Base-by-base conservation (phyloP, 1,140 invertebrate genomes). In the Ooceraea biroi region DNA sequence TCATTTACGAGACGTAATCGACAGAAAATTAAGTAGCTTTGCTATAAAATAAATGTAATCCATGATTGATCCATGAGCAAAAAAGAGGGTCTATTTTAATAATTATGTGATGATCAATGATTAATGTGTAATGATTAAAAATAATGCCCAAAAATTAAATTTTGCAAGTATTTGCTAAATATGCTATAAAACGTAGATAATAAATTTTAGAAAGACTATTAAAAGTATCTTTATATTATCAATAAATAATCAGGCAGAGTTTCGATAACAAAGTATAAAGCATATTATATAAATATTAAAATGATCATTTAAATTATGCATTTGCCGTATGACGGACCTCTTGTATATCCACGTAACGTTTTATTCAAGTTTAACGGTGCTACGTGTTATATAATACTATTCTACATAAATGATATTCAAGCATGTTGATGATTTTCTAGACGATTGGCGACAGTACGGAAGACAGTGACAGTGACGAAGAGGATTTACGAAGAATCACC, bases 401-500 rank as follows among this genome's bases (percentile, higher is more conserved):
- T 57, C 48, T 55, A 55, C n/a, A 22, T n/a, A 36, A 77, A 48
- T 4, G 36, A 36, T 41, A 44, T 44, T 78, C 22, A 57, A 1
- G 36, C 22, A 58, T 12, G 25, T 7, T 52, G 17, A 48, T 77
- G 36, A 12, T 85, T 30, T 89, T 88, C 11, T 77, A 92, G 88
- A 88, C 90, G 58, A 83, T 87, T 44, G 87, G 19, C 10, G 85
- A 89, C 3, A 91, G 89, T 36, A 90, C 91, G 17, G 94, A 94
- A 30, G 91, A 93, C 58, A 94, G 93, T 83, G 94, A 94, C 80
- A 94, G 91, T 86, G 94, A 95, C 66, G 77, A 90, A 41, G 96
- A 96, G 82, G 96, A 96, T 78, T 91, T 96, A 50, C 95, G 95
- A 85, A 93, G 96, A 86, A 91, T 96, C 12, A 87, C 96, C 17